Conservation (phyloP, 2,113 vertebrate genomes). For the Chlorodrepanis virens region DNA sequence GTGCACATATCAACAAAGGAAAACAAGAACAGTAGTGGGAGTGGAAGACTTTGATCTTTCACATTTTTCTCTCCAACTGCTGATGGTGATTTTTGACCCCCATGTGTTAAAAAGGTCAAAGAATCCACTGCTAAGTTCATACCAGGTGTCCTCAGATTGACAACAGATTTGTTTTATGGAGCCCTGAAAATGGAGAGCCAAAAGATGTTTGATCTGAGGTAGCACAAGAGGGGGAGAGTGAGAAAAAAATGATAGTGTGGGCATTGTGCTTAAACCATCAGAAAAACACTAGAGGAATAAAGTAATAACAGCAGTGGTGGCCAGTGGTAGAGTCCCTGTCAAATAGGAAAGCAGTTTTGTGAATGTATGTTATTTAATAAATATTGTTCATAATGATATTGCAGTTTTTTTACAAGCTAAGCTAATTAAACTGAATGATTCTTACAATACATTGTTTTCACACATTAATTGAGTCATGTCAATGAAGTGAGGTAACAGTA, state of each 20-base stretch:
- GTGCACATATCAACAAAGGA: slow-evolving; percentile 45
- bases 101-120: slow-evolving; percentile 49
- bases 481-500: neutral
- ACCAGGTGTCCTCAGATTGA: slow-evolving; percentile 51
- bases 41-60: slow-evolving; percentile 59
- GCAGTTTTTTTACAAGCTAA: neutral
- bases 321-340: neutral
- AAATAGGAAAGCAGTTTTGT: neutral
- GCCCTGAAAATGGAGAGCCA: neutral
- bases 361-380: neutral
- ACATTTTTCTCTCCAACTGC: slow-evolving; percentile 24
- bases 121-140: neutral
- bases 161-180: slow-evolving; percentile 53
- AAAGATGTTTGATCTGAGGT: neutral
- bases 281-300: neutral
- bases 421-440: neutral
- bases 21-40: slow-evolving; percentile 60
- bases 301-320: neutral
- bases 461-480: neutral
- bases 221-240: neutral
- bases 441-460: neutral
- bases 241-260: neutral
- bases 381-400: neutral
- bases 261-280: neutral
- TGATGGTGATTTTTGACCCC: slow-evolving; percentile 48